These are phyloP conservation scores for Leptopilina syphax DNA, from an alignment of 2,888 invertebrate genomes.

Conservation along the genomic window DNA sequence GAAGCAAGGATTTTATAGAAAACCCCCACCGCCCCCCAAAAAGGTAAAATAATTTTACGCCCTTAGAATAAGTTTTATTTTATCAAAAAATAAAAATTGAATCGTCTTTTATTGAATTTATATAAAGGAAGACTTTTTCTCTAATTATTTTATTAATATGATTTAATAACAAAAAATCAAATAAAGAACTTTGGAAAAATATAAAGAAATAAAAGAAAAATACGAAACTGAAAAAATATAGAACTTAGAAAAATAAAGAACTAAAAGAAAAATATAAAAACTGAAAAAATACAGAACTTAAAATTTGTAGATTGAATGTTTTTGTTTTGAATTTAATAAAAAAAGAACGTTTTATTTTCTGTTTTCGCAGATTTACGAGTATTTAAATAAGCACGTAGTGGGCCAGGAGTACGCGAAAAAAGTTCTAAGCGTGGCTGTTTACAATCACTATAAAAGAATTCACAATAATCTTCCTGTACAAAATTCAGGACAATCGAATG, in stretches of 20 bases:
- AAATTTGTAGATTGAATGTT: not conserved
- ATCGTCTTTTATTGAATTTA: too few species aligned
- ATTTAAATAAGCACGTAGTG: slow-evolving; percentile 96
- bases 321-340: not conserved
- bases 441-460: slow-evolving; percentile 99
- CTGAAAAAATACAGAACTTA: too few species aligned
- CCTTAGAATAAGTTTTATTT: too few species aligned
- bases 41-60: slow-evolving; percentile 78
- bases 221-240: too few species aligned
- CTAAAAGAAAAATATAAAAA: too few species aligned
- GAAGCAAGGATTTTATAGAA: slow-evolving; percentile 85
- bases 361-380: slow-evolving; percentile 90
- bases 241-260: too few species aligned
- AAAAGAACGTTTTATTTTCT: not conserved
- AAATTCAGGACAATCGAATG: slow-evolving; percentile 65
- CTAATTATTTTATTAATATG: too few species aligned
- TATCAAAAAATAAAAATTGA: too few species aligned
- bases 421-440: slow-evolving; percentile 97
- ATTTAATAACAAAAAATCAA: too few species aligned
- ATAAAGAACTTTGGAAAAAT: too few species aligned
- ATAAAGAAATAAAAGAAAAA: too few species aligned
- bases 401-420: slow-evolving; percentile 99
- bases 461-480: slow-evolving; percentile 89
- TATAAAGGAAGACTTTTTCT: too few species aligned
- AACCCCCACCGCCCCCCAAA: slow-evolving; percentile 96